A percentile compares a stretch with the other conserved stretches of the same genome.
Evolutionary conservation across 2,113 vertebrate species (phyloP).

Genomic region (Agelaius phoeniceus): DNA sequence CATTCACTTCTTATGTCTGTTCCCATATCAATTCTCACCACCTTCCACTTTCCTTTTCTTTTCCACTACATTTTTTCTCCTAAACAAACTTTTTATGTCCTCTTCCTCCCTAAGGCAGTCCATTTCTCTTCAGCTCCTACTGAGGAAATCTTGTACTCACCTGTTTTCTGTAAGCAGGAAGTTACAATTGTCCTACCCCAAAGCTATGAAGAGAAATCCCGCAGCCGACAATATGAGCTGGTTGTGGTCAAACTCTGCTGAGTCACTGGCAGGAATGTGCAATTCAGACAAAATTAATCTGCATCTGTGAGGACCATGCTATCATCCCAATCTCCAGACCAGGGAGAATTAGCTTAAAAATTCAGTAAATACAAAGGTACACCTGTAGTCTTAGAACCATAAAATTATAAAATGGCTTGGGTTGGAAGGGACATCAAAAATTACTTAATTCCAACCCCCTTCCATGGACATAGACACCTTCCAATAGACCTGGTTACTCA

Average conservation of each 20-base stretch:
- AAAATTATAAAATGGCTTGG: background rate
- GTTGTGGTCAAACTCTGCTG: background rate
- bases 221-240: background rate
- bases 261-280: background rate
- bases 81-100: background rate
- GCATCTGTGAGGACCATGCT: background rate
- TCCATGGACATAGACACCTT: background rate
- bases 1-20: background rate
- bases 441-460: background rate
- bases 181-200: background rate
- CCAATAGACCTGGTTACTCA: background rate
- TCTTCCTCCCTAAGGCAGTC: background rate
- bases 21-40: background rate
- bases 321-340: background rate
- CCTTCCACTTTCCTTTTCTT: background rate
- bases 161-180: background rate
- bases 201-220: background rate
- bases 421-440: background rate
- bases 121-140: background rate
- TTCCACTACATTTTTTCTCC: background rate
- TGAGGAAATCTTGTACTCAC: background rate
- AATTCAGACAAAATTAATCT: background rate
- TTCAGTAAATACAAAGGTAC: background rate
- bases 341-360: background rate
- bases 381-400: background rate